Conservation (phyloP, 1,140 invertebrate genomes). For the Drosophila lini region DNA sequence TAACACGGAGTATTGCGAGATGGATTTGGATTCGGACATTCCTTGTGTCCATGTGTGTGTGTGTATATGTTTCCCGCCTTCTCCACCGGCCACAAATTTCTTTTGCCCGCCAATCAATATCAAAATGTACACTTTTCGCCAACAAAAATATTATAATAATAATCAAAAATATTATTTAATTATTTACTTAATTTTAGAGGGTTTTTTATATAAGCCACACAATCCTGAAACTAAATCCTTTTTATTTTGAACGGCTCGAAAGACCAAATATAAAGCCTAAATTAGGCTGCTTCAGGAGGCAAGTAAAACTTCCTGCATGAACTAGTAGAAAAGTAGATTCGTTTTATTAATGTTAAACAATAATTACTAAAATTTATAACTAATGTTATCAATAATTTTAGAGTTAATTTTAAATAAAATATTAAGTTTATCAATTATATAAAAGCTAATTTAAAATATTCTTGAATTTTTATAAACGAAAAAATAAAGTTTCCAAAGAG, state of each 20-base stretch:
- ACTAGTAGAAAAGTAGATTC: too few relatives aligned
- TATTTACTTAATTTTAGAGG: not conserved
- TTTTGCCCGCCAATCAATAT: slow-evolving; percentile 42
- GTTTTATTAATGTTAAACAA: too few relatives aligned
- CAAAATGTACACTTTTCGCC: not conserved
- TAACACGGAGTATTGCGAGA: slow-evolving; percentile 36
- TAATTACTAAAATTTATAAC: too few relatives aligned
- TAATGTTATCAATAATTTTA: too few relatives aligned
- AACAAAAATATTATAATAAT: too few relatives aligned
- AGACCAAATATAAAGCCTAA: not conserved
- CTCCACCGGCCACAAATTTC: slow-evolving; percentile 5
- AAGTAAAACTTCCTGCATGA: too few relatives aligned
- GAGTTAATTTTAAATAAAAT: not conserved
- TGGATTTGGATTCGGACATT: slow-evolving; percentile 34
- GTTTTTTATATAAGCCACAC: too few relatives aligned
- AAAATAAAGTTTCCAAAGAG: too few relatives aligned
- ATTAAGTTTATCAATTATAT: not conserved
- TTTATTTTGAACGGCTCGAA: not conserved
- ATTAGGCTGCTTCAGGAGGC: not conserved
- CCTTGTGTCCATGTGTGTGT: not conserved
- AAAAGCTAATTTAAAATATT: not conserved
- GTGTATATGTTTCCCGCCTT: not conserved
- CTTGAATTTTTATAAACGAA: not conserved
- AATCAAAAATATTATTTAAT: not conserved
- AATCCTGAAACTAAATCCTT: not conserved